phyloP scores from a whole-genome alignment of 2,113 vertebrate species.

The Todiramphus chloris region DNA sequence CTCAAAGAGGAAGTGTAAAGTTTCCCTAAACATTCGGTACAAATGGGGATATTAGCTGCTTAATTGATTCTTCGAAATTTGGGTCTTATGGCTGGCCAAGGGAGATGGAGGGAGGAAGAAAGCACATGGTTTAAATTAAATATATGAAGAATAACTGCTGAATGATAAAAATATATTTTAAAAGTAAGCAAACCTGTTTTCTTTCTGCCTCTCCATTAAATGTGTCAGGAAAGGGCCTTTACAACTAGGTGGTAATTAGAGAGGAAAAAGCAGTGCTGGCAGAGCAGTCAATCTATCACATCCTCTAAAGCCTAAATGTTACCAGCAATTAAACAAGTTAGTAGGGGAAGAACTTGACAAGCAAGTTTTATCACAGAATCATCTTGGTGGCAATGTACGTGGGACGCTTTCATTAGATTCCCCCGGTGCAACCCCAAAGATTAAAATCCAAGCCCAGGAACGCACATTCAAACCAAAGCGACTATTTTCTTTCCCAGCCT shows the following conservation, averaged over 20 bases:
- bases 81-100: background rate
- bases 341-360: background rate
- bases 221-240: constrained; percentile 55
- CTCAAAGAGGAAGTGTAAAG: background rate
- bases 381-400: background rate
- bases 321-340: constrained; percentile 48
- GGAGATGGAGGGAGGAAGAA: background rate
- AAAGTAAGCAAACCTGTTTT: constrained; percentile 47
- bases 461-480: background rate
- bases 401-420: constrained; percentile 13
- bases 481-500: background rate
- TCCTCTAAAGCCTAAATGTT: constrained; percentile 11
- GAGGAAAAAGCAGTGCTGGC: constrained; percentile 44
- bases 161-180: constrained; percentile 53
- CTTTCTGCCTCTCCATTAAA: constrained; percentile 44
- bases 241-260: constrained; percentile 47
- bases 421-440: background rate
- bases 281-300: constrained; percentile 37
- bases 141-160: background rate
- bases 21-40: constrained; percentile 24
- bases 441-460: background rate
- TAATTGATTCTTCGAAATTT: background rate
- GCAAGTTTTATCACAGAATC: constrained; percentile 35
- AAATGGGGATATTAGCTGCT: constrained; percentile 10
- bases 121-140: constrained; percentile 38